Percentiles rank a stretch among this genome's conserved stretches.
These are phyloP conservation scores for Zonotrichia albicollis DNA, from an alignment of 2,797 vertebrate genomes.

Conservation along the genomic window DNA sequence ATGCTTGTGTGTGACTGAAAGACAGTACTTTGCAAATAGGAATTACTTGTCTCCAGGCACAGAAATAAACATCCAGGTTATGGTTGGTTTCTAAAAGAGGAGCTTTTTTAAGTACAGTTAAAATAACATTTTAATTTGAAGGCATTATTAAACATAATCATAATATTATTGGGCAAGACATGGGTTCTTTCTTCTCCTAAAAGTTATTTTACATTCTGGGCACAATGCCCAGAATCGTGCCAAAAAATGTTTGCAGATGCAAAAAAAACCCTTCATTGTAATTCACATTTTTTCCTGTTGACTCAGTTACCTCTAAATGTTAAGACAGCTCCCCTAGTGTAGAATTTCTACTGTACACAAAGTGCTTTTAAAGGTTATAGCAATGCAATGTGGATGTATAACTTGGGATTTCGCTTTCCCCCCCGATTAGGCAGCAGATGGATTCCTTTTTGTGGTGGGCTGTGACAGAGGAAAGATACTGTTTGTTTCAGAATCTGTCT, in stretches of 20 bases:
- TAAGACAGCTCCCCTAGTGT: not conserved
- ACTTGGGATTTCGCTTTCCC: constrained; percentile 36
- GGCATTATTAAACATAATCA: not conserved
- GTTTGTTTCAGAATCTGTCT: constrained; percentile 98
- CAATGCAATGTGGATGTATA: not conserved
- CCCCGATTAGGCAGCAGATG: constrained; percentile 89
- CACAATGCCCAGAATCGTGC: not conserved
- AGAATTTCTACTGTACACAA: not conserved
- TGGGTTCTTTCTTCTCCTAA: not conserved
- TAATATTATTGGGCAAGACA: constrained; percentile 11
- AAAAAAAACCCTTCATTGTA: not conserved
- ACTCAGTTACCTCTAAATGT: constrained; percentile 15
- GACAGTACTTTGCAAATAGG: not conserved
- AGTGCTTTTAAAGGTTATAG: constrained; percentile 20
- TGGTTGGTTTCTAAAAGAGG: not conserved
- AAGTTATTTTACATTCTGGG: constrained; percentile 31
- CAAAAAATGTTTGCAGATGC: constrained; percentile 6
- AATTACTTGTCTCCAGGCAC: not conserved
- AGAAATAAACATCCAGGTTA: constrained; percentile 7
- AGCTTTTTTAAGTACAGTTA: not conserved
- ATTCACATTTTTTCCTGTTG: constrained; percentile 14
- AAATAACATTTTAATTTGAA: constrained; percentile 17
- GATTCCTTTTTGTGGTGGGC: constrained; percentile 98
- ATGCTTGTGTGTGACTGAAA: not conserved
- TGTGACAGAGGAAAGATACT: constrained; percentile 99